phyloP scores from a whole-genome alignment of 2,113 vertebrate species.

The Toxotes chatareus region DNA sequence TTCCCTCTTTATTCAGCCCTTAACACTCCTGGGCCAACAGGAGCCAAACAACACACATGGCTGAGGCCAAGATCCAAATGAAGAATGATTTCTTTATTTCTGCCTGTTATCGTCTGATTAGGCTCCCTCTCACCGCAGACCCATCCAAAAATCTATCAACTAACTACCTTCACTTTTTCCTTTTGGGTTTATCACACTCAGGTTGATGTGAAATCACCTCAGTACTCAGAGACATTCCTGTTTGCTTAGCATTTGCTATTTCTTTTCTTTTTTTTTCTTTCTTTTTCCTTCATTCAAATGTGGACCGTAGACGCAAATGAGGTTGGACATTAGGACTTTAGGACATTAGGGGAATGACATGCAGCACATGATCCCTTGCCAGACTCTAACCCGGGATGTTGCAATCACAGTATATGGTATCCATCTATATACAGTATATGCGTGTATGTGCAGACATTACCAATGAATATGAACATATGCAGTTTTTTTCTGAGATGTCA shows the following conservation, averaged over 20 bases:
- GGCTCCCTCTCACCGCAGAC: slow-evolving; percentile 31
- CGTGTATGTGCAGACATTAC: too few species aligned
- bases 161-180: slow-evolving; percentile 20
- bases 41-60: slow-evolving; percentile 66
- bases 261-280: not conserved
- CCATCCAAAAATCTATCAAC: slow-evolving; percentile 32
- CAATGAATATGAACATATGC: too few species aligned
- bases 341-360: not conserved
- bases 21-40: slow-evolving; percentile 29
- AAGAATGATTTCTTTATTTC: slow-evolving; percentile 72
- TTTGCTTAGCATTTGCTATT: not conserved
- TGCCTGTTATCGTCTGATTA: slow-evolving; percentile 67
- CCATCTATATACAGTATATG: not conserved
- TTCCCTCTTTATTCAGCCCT: slow-evolving; percentile 60
- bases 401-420: not conserved
- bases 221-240: not conserved
- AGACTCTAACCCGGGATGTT: not conserved
- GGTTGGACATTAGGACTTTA: not conserved
- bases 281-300: not conserved
- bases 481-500: too few species aligned
- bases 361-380: not conserved
- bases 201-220: not conserved
- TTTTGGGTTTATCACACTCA: slow-evolving; percentile 17
- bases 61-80: slow-evolving; percentile 47
- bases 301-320: not conserved